Percentiles rank a stretch among this genome's conserved stretches.
Evolutionary conservation across 2,113 vertebrate species (phyloP).

Genomic region (Dipodomys stephensi): DNA sequence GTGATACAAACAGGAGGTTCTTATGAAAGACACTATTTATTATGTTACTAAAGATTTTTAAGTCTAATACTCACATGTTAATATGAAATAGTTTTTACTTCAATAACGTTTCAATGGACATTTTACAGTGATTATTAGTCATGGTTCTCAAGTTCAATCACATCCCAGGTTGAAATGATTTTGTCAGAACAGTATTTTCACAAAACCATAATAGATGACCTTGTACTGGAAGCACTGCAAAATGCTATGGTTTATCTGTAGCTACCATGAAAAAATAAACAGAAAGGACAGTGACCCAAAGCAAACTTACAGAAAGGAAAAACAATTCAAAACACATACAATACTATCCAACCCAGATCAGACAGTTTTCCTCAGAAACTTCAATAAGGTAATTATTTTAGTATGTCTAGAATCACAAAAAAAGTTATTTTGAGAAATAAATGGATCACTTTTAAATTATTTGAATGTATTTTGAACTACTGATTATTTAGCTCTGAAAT

Average conservation of each 20-base stretch:
- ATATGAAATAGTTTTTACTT: neutral
- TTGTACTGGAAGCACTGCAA: neutral
- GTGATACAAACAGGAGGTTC: neutral
- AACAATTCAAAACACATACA: neutral
- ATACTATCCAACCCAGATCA: neutral
- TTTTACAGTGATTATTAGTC: neutral
- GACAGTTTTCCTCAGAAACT: neutral
- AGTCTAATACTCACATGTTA: neutral
- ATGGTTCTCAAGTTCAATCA: neutral
- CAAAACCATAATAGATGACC: neutral
- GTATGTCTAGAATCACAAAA: neutral
- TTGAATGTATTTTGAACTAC: constrained; percentile 35
- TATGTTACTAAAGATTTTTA: neutral
- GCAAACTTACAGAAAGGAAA: neutral
- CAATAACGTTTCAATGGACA: neutral
- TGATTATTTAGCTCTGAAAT: constrained; percentile 39
- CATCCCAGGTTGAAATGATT: neutral
- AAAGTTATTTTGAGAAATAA: neutral
- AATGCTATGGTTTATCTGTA: neutral
- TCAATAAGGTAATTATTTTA: neutral
- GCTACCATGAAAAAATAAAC: neutral
- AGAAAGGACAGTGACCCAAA: neutral
- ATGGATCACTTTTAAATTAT: neutral
- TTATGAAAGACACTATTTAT: neutral
- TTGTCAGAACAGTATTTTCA: neutral